Percentiles rank a stretch among this genome's conserved stretches.
Conservation (phyloP, 2,113 vertebrate genomes). For the Nanorana parkeri region DNA sequence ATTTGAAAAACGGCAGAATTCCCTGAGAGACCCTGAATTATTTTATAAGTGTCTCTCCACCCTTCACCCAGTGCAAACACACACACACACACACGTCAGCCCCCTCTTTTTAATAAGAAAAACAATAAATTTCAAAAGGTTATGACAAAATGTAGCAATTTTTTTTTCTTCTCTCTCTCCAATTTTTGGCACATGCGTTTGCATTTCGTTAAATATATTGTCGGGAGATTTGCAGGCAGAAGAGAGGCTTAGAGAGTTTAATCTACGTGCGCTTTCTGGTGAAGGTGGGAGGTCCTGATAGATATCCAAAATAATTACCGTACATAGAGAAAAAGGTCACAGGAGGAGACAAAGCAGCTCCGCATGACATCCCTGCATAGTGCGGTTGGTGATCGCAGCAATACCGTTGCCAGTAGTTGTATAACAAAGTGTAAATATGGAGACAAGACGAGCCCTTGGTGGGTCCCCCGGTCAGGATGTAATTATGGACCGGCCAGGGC, state of each 20-base stretch:
- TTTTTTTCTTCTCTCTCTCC: constrained; percentile 12
- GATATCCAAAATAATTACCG: constrained; percentile 39
- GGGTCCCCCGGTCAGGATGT: too few relatives aligned
- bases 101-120: constrained; percentile 52
- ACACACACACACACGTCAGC: constrained; percentile 20
- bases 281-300: constrained; percentile 48
- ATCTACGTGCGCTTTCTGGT: constrained; percentile 4
- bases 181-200: constrained; percentile 25
- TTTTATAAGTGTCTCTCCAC: constrained; percentile 30
- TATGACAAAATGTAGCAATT: constrained; percentile 41
- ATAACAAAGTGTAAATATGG: too few relatives aligned
- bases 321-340: constrained; percentile 17
- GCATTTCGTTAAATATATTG: constrained; percentile 23
- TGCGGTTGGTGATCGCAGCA: too few relatives aligned
- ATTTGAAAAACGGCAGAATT: constrained; percentile 4
- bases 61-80: constrained; percentile 26
- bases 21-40: constrained; percentile 42
- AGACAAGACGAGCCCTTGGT: too few relatives aligned
- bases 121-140: constrained; percentile 53
- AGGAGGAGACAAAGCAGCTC: background rate
- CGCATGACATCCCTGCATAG: background rate
- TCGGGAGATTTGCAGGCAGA: constrained; percentile 38
- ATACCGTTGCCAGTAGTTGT: too few relatives aligned
- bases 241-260: constrained; percentile 34
- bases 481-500: too few relatives aligned